These are phyloP conservation scores for Halcyon malimbica DNA, from an alignment of 2,113 vertebrate species.

Conservation along the genomic window DNA sequence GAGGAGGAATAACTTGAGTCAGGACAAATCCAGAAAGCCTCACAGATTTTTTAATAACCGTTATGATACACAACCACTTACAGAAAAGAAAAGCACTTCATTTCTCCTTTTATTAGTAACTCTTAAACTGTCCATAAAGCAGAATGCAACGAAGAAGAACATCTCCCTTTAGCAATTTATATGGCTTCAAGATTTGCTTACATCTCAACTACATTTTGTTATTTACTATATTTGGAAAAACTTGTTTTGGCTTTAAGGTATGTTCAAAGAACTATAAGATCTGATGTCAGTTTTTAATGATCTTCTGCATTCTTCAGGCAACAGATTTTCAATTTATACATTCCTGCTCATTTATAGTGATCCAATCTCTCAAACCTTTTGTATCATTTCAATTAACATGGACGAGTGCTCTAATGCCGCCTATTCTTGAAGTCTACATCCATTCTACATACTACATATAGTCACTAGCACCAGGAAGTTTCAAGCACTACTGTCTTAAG, in stretches of 20 bases:
- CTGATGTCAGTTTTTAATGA: background rate
- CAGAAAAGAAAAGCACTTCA: background rate
- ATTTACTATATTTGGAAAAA: background rate
- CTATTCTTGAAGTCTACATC: background rate
- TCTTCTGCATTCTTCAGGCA: background rate
- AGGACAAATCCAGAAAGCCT: background rate
- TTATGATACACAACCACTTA: background rate
- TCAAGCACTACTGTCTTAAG: background rate
- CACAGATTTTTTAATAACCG: background rate
- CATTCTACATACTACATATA: background rate
- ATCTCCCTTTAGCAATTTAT: background rate
- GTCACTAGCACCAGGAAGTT: background rate
- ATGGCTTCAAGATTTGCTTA: background rate
- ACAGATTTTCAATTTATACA: background rate
- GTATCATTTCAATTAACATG: background rate
- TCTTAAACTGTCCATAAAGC: background rate
- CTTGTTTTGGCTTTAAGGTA: background rate
- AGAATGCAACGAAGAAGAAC: background rate
- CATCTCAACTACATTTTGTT: background rate
- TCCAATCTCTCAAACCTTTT: background rate
- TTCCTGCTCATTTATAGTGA: background rate
- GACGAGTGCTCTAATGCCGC: background rate
- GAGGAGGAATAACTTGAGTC: background rate
- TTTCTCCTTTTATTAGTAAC: background rate
- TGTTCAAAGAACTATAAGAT: background rate